Evolutionary conservation across 2,888 invertebrate genomes (phyloP).

Genomic region (Ectemnius lituratus): DNA sequence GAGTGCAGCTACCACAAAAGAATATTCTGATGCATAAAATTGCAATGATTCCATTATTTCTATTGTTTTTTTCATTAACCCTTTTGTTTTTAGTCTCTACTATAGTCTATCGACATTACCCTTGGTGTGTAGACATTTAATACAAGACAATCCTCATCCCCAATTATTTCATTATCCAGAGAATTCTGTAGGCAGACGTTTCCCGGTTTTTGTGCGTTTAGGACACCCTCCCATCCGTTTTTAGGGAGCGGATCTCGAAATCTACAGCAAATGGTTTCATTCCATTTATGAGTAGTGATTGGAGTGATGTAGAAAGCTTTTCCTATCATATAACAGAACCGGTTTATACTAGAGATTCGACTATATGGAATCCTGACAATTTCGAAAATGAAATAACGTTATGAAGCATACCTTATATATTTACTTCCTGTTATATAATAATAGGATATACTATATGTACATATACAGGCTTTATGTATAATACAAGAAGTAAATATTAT

Average conservation of each 20-base stretch:
- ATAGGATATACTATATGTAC: no score
- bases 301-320: no score
- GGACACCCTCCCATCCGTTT: neutral
- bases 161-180: neutral
- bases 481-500: no score
- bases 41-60: slow-evolving; percentile 5
- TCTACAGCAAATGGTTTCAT: neutral
- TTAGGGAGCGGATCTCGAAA: neutral
- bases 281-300: no score
- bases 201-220: neutral
- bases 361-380: no score
- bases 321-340: no score
- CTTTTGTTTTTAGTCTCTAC: no score
- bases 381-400: no score
- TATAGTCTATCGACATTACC: neutral
- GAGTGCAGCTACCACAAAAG: neutral
- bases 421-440: no score
- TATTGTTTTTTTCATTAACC: neutral
- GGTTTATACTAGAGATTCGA: no score
- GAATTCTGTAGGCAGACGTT: neutral
- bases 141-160: slow-evolving; percentile 21
- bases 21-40: neutral
- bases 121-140: slow-evolving; percentile 26
- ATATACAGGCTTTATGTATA: no score
- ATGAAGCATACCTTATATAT: no score